Conservation (phyloP, 2,113 vertebrate genomes). For the Cacatua alba region DNA sequence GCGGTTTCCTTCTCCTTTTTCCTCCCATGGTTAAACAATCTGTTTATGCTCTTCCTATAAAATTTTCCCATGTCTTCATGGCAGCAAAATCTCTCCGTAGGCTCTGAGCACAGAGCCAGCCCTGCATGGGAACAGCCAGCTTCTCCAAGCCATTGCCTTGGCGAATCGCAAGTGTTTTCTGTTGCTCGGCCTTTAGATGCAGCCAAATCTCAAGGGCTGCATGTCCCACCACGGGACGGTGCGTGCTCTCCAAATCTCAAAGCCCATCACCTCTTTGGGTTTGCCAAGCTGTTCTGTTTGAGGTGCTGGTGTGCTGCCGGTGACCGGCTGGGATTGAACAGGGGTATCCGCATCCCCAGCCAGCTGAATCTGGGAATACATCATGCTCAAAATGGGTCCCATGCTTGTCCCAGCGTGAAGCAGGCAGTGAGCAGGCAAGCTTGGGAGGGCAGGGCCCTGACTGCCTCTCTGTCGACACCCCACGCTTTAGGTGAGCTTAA, state of each 20-base stretch:
- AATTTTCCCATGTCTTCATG: not conserved
- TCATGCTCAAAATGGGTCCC: not conserved
- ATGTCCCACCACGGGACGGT: not conserved
- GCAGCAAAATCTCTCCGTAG: not conserved
- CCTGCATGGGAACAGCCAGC: accelerated
- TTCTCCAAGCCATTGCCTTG: not conserved
- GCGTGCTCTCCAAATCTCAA: not conserved
- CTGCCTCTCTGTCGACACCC: accelerated
- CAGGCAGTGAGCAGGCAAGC: not conserved
- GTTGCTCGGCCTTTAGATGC: not conserved
- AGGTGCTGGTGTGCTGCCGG: not conserved
- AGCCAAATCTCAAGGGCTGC: not conserved
- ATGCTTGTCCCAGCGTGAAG: not conserved
- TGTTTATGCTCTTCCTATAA: not conserved
- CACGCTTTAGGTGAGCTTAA: not conserved
- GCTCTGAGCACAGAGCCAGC: not conserved
- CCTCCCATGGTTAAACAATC: not conserved
- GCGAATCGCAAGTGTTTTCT: not conserved
- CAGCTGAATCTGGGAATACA: accelerated
- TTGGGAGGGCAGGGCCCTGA: accelerated
- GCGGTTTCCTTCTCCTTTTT: not conserved
- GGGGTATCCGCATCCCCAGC: accelerated
- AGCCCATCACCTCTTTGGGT: not conserved
- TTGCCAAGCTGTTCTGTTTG: not conserved
- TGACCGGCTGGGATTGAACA: not conserved